These are phyloP conservation scores for Scalopus aquaticus DNA, from an alignment of 2,113 vertebrate genomes.

Conservation along the genomic window DNA sequence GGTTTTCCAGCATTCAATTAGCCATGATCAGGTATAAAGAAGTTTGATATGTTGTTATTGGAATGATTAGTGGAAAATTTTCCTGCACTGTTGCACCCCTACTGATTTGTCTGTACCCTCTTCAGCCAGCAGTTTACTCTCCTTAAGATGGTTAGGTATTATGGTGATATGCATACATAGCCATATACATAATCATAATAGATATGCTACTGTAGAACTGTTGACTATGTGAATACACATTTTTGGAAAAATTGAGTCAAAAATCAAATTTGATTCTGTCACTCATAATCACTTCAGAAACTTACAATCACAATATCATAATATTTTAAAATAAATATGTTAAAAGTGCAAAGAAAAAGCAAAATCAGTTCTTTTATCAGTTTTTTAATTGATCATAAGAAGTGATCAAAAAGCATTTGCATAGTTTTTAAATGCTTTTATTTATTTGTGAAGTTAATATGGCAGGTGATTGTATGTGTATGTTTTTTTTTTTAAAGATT, in stretches of 20 bases:
- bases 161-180: neutral
- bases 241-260: neutral
- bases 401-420: neutral
- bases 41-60: neutral
- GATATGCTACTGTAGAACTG: neutral
- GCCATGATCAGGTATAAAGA: neutral
- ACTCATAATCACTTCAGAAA: slow-evolving; percentile 7
- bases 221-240: neutral
- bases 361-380: neutral
- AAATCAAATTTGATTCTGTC: neutral
- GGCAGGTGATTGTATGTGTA: neutral
- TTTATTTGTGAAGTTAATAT: neutral
- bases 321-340: slow-evolving; percentile 17
- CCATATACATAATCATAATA: neutral
- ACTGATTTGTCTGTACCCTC: neutral
- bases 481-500: too few relatives aligned
- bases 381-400: neutral
- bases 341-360: neutral
- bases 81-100: neutral
- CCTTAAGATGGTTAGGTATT: neutral
- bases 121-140: neutral
- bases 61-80: neutral
- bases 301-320: neutral
- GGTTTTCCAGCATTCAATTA: neutral
- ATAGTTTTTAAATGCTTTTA: slow-evolving; percentile 5